phyloP scores from a whole-genome alignment of 2,797 vertebrate species.

The Manis javanica region DNA sequence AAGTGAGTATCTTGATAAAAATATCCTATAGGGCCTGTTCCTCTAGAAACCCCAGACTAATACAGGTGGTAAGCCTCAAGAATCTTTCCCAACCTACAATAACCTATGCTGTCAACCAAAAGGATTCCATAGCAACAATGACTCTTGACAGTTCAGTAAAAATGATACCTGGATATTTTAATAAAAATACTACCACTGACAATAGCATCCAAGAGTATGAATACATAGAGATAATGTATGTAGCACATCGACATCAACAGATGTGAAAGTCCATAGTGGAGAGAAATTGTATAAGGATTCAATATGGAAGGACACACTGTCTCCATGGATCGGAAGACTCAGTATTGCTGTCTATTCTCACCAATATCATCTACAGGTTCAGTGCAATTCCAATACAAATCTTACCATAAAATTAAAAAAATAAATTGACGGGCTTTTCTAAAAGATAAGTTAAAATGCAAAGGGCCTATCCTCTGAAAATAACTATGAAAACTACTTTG shows the following conservation, averaged over 20 bases:
- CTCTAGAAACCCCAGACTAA: neutral
- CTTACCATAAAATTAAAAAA: neutral
- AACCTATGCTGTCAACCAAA: constrained; percentile 24
- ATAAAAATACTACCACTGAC: neutral
- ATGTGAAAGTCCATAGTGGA: neutral
- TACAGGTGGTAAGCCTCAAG: neutral
- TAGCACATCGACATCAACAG: neutral
- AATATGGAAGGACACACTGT: neutral
- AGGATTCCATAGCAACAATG: neutral
- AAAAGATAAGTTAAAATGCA: neutral
- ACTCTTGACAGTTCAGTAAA: neutral
- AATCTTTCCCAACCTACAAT: neutral
- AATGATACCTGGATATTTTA: neutral
- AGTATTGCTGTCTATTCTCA: neutral
- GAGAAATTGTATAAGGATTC: neutral
- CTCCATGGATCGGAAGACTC: neutral
- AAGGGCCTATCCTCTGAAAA: neutral
- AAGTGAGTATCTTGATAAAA: neutral
- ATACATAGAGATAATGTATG: neutral
- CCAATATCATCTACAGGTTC: neutral
- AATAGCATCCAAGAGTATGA: neutral
- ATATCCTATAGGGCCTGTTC: neutral
- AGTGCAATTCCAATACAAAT: neutral
- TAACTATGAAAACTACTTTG: neutral
- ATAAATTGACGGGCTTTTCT: neutral